A percentile compares a stretch with the other conserved stretches of the same genome.
Conservation (phyloP, 2,888 invertebrate genomes). For the Masnerella sp. region DNA sequence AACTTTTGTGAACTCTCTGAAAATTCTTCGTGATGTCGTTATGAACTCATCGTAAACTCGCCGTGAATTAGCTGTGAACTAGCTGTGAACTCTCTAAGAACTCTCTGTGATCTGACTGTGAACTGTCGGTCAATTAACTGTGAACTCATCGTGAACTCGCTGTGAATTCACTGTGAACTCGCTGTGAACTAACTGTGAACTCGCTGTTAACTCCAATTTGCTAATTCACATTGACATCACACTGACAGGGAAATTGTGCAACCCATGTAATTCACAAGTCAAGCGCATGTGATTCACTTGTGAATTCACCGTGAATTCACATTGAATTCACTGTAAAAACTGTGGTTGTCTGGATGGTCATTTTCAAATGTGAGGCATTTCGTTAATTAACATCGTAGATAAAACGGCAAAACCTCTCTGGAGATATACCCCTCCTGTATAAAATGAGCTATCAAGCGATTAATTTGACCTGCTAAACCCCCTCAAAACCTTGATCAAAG, state of each 20-base stretch:
- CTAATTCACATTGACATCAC: neutral
- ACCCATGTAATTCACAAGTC: neutral
- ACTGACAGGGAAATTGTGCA: neutral
- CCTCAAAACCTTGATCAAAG: no score
- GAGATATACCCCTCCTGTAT: no score
- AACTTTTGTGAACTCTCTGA: neutral
- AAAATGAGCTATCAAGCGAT: no score
- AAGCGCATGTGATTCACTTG: neutral
- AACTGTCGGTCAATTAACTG: neutral
- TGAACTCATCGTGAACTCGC: neutral
- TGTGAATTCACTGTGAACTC: neutral
- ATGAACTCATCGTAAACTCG: neutral
- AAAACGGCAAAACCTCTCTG: no score
- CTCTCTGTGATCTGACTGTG: neutral
- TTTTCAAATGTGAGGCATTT: no score
- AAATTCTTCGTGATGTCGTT: neutral
- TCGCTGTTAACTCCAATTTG: neutral
- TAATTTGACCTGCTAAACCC: no score
- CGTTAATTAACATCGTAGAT: no score
- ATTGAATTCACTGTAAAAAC: neutral
- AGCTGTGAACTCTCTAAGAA: neutral
- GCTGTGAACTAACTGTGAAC: neutral
- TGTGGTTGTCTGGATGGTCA: neutral
- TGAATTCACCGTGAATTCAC: neutral
- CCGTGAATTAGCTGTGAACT: neutral